These are phyloP conservation scores for Choloepus hoffmanni DNA, from an alignment of 2,113 vertebrate species.

Conservation along the genomic window DNA sequence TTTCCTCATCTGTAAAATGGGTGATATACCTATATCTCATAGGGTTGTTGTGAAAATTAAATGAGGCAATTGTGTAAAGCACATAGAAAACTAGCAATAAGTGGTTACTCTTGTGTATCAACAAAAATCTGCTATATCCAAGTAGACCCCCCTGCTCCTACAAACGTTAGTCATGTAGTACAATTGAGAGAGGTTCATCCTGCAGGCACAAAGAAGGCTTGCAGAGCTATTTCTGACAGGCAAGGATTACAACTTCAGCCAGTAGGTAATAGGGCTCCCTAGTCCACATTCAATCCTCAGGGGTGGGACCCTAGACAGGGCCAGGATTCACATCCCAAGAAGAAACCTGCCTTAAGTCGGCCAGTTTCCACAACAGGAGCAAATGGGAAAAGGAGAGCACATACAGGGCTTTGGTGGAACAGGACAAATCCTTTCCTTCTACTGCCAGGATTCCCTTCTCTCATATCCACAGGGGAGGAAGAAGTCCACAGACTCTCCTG, in stretches of 20 bases:
- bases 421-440: neutral
- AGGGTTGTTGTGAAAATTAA: neutral
- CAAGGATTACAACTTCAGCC: neutral
- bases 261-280: neutral
- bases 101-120: neutral
- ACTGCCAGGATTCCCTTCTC: neutral
- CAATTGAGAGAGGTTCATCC: neutral
- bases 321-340: neutral
- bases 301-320: neutral
- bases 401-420: neutral
- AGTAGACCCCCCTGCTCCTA: neutral
- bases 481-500: neutral
- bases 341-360: neutral
- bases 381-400: neutral
- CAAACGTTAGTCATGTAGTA: neutral
- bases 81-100: neutral
- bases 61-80: neutral
- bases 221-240: neutral
- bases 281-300: neutral
- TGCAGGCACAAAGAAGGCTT: neutral
- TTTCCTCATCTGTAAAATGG: constrained; percentile 27
- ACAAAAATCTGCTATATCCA: neutral
- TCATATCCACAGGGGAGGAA: neutral
- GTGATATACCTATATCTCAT: neutral
- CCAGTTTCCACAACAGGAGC: neutral